phyloP scores from a whole-genome alignment of 2,888 invertebrate genomes.

The Brassicogethes aeneus region DNA sequence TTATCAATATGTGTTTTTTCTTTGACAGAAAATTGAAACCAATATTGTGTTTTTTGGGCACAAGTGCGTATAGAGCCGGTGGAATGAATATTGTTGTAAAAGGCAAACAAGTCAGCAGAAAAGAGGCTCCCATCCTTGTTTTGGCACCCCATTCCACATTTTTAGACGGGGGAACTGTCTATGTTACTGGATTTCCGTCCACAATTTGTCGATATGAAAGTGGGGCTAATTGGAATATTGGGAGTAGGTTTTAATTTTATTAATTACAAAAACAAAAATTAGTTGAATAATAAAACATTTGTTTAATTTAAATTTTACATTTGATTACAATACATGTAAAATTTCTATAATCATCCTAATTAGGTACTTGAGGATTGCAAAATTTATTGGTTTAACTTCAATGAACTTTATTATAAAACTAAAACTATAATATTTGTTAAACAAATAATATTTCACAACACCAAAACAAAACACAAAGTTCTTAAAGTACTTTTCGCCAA shows the following conservation, averaged over 20 bases:
- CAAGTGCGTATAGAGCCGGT: conserved; percentile 64
- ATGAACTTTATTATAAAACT: too few relatives aligned
- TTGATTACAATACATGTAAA: neutral
- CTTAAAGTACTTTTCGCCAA: too few relatives aligned
- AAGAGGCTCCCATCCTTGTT: conserved; percentile 78
- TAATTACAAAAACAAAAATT: too few relatives aligned
- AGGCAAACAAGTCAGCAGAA: conserved; percentile 64
- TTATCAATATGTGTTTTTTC: conserved; percentile 7
- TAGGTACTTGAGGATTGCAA: too few relatives aligned
- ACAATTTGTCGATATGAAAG: conserved; percentile 77
- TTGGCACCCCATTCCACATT: conserved; percentile 85
- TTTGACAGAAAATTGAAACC: conserved; percentile 49
- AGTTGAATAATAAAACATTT: too few relatives aligned
- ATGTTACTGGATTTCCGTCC: conserved; percentile 72
- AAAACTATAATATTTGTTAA: too few relatives aligned
- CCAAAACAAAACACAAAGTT: too few relatives aligned
- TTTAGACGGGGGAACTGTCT: conserved; percentile 78
- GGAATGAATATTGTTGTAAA: conserved; percentile 70
- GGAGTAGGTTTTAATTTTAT: conserved; percentile 63
- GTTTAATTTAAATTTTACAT: neutral
- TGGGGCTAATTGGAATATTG: conserved; percentile 71
- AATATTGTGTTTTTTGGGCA: conserved; percentile 64
- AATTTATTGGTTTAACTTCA: too few relatives aligned
- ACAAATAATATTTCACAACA: too few relatives aligned
- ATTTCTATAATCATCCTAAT: too few relatives aligned